These are phyloP conservation scores for Colaptes auratus DNA, from an alignment of 2,113 vertebrate species.

Conservation along the genomic window DNA sequence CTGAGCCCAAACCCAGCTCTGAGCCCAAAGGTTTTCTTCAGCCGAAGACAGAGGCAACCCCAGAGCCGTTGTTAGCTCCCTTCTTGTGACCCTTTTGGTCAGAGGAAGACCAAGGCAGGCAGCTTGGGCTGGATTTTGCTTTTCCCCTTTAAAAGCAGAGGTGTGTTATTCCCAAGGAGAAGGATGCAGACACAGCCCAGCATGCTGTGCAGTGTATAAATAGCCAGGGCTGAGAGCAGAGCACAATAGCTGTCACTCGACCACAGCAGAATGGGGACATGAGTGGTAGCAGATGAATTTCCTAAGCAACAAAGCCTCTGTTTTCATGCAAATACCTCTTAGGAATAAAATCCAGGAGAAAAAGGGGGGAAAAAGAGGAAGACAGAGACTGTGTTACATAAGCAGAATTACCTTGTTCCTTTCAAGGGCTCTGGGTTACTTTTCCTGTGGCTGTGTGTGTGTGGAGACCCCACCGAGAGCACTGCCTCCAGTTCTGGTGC, in stretches of 20 bases:
- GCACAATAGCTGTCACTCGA: constrained; percentile 40
- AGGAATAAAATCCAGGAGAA: constrained; percentile 44
- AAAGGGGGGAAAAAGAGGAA: not conserved
- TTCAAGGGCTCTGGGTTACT: not conserved
- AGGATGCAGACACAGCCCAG: not conserved
- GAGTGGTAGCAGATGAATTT: constrained; percentile 49
- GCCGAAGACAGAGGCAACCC: not conserved
- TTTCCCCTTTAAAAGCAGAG: not conserved
- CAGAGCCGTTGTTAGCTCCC: accelerated
- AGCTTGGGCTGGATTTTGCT: not conserved
- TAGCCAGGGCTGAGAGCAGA: not conserved
- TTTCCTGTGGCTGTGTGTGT: not conserved
- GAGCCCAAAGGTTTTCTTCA: not conserved
- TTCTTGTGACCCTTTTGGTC: accelerated
- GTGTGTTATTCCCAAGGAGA: not conserved
- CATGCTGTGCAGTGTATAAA: not conserved
- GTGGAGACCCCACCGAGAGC: not conserved
- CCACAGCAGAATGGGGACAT: constrained; percentile 2
- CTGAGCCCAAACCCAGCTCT: not conserved
- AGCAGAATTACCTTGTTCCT: constrained; percentile 57
- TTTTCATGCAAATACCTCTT: constrained; percentile 68
- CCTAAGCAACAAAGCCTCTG: constrained; percentile 52
- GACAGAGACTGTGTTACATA: constrained; percentile 51
- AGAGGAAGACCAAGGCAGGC: not conserved
- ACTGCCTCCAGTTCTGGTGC: too few relatives aligned